phyloP scores from a whole-genome alignment of 2,797 vertebrate genomes.

The Periparus ater region DNA sequence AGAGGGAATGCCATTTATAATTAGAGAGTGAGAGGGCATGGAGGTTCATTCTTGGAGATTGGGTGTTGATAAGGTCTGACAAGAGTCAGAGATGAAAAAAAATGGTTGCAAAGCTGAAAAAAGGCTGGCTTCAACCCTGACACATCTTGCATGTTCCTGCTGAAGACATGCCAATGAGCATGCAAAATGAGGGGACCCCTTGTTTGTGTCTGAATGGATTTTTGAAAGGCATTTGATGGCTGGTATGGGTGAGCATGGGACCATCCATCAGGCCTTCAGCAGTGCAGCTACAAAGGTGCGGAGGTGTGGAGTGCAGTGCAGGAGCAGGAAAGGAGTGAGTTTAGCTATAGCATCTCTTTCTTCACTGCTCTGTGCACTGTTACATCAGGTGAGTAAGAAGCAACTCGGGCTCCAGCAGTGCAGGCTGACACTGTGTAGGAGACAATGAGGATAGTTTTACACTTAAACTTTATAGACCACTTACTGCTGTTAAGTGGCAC shows the following conservation, averaged over 20 bases:
- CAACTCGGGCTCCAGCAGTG: neutral
- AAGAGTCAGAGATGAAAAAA: neutral
- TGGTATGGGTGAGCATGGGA: rapidly evolving
- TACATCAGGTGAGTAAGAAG: neutral
- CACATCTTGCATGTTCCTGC: neutral
- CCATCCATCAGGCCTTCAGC: neutral
- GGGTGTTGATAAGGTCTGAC: neutral
- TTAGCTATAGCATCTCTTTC: neutral
- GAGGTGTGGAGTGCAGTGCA: neutral
- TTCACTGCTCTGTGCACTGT: neutral
- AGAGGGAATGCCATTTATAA: neutral
- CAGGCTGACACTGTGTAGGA: neutral
- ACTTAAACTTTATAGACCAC: neutral
- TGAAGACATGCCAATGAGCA: rapidly evolving
- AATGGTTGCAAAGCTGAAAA: neutral
- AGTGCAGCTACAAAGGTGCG: neutral
- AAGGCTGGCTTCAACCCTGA: neutral
- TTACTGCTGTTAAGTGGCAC: neutral
- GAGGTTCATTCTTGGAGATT: neutral
- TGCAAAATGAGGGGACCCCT: neutral
- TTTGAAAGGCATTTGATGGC: neutral
- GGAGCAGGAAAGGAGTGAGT: neutral
- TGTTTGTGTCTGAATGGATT: neutral
- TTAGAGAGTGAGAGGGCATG: neutral
- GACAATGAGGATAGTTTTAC: neutral